phyloP scores from a whole-genome alignment of 2,797 vertebrate genomes.

The Lophius americanus region DNA sequence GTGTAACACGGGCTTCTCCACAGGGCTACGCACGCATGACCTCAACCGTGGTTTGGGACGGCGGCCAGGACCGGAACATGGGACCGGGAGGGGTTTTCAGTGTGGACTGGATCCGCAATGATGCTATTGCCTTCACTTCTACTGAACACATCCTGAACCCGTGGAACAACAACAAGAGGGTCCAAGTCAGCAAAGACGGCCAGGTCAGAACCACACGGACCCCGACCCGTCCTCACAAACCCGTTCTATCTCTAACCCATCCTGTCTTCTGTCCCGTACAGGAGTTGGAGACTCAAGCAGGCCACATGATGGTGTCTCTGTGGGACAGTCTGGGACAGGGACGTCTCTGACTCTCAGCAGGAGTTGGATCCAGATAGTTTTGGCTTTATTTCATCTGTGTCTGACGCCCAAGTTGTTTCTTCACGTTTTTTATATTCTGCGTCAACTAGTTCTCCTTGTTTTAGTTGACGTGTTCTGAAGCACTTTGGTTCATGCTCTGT shows the following conservation, averaged over 20 bases:
- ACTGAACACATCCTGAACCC: slow-evolving; percentile 90
- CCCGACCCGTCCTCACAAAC: too few relatives aligned
- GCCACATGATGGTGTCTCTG: slow-evolving; percentile 86
- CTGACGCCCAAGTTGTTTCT: too few relatives aligned
- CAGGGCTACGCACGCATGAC: slow-evolving; percentile 93
- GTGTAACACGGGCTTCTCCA: background rate
- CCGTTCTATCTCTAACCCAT: background rate
- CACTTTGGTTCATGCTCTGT: too few relatives aligned
- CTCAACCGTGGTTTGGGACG: slow-evolving; percentile 85
- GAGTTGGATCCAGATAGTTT: background rate
- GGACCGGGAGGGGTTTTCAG: slow-evolving; percentile 89
- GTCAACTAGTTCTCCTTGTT: too few relatives aligned
- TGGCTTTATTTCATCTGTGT: too few relatives aligned
- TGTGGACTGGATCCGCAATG: slow-evolving; percentile 91
- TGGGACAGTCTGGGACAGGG: slow-evolving; percentile 80
- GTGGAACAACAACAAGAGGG: slow-evolving; percentile 93
- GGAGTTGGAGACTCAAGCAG: slow-evolving; percentile 90
- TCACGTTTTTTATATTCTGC: too few relatives aligned
- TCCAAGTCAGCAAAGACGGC: slow-evolving; percentile 94
- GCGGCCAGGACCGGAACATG: slow-evolving; percentile 88
- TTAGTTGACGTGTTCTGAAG: too few relatives aligned
- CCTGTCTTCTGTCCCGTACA: slow-evolving; percentile 24
- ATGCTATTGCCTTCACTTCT: slow-evolving; percentile 88
- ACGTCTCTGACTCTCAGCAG: slow-evolving; percentile 47
- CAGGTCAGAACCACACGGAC: slow-evolving; percentile 82